Percentiles rank a stretch among this genome's conserved stretches.
Conservation (phyloP, 1,140 invertebrate species). For the Orchestia grillus region DNA sequence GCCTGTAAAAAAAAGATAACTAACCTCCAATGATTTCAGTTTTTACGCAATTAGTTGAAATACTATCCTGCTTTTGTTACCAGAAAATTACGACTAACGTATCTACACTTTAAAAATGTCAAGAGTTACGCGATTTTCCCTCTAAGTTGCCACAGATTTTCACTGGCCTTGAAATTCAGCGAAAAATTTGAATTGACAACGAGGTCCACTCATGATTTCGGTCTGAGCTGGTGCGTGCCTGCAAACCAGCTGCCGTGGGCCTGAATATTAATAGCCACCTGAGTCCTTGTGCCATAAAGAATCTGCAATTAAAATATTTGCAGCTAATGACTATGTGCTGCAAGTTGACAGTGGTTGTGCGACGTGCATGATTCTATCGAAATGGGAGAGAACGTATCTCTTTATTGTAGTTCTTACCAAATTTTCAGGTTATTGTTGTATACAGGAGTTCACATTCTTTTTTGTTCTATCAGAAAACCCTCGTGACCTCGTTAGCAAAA, state of each 20-base stretch:
- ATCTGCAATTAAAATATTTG: not conserved
- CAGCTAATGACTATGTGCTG: not conserved
- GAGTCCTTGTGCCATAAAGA: not conserved
- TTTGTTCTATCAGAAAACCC: not conserved
- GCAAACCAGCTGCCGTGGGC: not conserved
- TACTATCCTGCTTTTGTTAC: no score
- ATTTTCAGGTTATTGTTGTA: not conserved
- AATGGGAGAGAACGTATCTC: not conserved
- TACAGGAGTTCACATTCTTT: not conserved
- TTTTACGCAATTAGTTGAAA: no score
- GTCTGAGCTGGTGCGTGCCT: not conserved
- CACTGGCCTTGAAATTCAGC: not conserved
- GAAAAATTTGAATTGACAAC: not conserved
- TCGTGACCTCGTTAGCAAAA: not conserved
- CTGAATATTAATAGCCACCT: conserved; percentile 34
- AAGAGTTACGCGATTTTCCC: not conserved
- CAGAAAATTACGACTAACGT: no score
- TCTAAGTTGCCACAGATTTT: not conserved
- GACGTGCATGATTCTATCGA: not conserved
- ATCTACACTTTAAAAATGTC: not conserved
- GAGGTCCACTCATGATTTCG: not conserved
- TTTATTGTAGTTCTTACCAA: not conserved
- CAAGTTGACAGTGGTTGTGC: not conserved
- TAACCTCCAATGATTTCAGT: no score
- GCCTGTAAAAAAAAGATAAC: no score